phyloP scores from a whole-genome alignment of 2,797 vertebrate genomes.

The Chiloscyllium punctatum region DNA sequence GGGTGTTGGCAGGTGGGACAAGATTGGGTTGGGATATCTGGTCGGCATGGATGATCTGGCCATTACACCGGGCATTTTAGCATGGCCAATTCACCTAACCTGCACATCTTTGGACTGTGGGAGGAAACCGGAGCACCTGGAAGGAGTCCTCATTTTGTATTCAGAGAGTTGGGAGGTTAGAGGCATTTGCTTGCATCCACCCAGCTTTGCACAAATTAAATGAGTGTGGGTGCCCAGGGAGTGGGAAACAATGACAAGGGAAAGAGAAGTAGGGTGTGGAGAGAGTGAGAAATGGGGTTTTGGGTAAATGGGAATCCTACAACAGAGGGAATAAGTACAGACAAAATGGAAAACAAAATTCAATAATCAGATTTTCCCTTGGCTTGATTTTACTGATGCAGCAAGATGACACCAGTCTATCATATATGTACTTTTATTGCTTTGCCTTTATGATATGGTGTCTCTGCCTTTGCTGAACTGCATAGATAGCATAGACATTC shows the following conservation, averaged over 20 bases:
- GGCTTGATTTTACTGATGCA: background rate
- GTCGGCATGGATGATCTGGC: too few species aligned
- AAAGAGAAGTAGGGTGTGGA: background rate
- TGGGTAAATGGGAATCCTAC: background rate
- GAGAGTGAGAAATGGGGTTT: background rate
- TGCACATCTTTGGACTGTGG: too few species aligned
- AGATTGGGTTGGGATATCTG: too few species aligned
- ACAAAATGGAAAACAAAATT: background rate
- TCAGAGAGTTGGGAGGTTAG: too few species aligned
- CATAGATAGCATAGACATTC: background rate
- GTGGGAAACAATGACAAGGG: background rate
- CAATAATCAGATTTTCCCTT: background rate
- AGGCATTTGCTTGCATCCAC: too few species aligned
- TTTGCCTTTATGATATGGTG: background rate
- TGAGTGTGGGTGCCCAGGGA: background rate
- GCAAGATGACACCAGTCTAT: background rate
- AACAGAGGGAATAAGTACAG: background rate
- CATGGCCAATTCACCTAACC: too few species aligned
- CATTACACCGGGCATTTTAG: too few species aligned
- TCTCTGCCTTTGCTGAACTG: background rate
- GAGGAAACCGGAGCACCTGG: too few species aligned
- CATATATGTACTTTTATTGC: background rate
- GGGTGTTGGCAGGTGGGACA: too few species aligned
- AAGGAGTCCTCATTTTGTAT: too few species aligned
- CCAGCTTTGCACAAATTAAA: background rate